phyloP scores from a whole-genome alignment of 2,113 vertebrate genomes.

The Chaenogobius annularis region DNA sequence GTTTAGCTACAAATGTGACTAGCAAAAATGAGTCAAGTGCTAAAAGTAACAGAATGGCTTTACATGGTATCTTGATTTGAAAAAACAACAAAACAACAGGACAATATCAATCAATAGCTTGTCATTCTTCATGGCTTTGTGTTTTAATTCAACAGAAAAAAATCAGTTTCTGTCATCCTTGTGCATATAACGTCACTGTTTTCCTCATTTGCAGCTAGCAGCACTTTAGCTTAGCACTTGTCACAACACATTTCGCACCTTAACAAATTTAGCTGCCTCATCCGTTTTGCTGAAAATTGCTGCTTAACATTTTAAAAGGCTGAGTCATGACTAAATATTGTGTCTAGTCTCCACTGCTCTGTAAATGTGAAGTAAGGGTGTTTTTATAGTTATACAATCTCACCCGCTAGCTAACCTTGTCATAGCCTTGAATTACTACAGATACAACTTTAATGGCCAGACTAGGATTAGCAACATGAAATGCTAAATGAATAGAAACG shows the following conservation, averaged over 20 bases:
- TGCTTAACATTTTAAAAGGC: conserved; percentile 13
- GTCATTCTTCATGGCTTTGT: too few relatives aligned
- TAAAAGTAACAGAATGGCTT: neutral
- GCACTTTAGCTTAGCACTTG: neutral
- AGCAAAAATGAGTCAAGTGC: neutral
- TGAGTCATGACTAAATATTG: conserved; percentile 11
- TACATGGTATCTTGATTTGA: neutral
- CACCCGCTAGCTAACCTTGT: neutral
- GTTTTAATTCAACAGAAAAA: neutral
- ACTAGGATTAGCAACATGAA: neutral
- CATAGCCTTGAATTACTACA: neutral
- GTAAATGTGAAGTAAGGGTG: neutral
- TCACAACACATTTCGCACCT: neutral
- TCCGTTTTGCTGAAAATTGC: neutral
- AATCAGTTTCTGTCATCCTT: neutral
- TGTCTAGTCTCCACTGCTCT: conserved; percentile 29
- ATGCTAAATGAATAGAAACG: neutral
- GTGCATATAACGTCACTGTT: neutral
- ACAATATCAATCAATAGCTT: too few relatives aligned
- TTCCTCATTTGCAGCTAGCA: neutral
- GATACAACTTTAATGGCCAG: neutral
- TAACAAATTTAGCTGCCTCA: neutral
- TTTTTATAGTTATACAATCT: neutral
- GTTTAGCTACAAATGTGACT: neutral
- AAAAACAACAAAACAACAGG: neutral